phyloP scores from a whole-genome alignment of 1,140 invertebrate genomes.

The Glossosoma conforme region DNA sequence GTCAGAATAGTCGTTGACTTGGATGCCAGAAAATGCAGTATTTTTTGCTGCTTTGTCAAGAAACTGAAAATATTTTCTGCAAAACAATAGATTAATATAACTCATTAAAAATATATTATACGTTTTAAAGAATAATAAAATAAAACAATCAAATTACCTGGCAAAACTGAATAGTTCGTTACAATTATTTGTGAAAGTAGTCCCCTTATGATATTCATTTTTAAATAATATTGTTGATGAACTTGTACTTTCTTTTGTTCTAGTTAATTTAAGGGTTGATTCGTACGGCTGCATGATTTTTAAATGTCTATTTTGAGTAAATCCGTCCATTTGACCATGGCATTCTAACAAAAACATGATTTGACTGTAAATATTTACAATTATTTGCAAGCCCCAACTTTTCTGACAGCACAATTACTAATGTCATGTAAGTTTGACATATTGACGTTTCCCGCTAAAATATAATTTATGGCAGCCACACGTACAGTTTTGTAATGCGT shows the following conservation, averaged over 20 bases:
- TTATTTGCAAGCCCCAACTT: neutral
- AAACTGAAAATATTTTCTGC: conserved; percentile 19
- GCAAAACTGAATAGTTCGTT: conserved; percentile 16
- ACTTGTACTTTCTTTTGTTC: neutral
- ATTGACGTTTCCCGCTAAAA: conserved; percentile 5
- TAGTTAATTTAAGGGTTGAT: no score
- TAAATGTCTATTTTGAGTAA: conserved; percentile 1
- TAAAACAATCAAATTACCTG: conserved; percentile 6
- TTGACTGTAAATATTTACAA: neutral
- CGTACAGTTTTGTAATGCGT: no score
- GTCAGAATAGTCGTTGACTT: conserved; percentile 12
- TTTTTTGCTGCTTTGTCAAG: conserved; percentile 20
- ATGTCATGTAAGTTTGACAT: conserved; percentile 8
- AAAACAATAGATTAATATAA: conserved; percentile 11
- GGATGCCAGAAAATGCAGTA: neutral
- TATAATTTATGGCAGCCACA: no score
- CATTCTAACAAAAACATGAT: conserved; percentile 22
- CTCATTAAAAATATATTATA: neutral
- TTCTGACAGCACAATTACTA: no score
- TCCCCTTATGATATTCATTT: conserved; percentile 15
- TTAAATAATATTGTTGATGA: conserved; percentile 10
- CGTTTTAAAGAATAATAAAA: neutral
- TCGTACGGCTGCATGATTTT: neutral
- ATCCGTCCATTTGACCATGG: conserved; percentile 5
- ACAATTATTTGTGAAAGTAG: conserved; percentile 5